Conservation (phyloP, 2,113 vertebrate genomes). For the Dendrocopos noguchii region DNA sequence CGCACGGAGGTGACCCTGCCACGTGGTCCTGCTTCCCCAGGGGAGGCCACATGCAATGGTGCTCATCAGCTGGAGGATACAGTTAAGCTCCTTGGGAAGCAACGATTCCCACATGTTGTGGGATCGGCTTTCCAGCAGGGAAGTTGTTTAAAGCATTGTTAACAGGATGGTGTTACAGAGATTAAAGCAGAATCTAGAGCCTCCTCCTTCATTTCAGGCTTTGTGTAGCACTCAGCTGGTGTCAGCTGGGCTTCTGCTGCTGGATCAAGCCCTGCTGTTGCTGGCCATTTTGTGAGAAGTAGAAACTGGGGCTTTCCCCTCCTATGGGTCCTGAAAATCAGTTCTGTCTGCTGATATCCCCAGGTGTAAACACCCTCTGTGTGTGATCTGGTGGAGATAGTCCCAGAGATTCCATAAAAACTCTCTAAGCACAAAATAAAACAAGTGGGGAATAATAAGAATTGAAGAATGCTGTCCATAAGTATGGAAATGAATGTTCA, state of each 20-base stretch:
- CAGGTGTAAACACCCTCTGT: neutral
- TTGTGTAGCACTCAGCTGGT: neutral
- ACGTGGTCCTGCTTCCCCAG: neutral
- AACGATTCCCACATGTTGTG: neutral
- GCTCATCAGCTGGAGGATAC: neutral
- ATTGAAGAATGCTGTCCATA: neutral
- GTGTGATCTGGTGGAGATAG: neutral
- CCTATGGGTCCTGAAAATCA: neutral
- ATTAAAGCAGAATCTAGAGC: neutral
- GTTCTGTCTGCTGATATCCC: neutral
- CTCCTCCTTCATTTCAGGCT: neutral
- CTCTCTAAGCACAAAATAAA: neutral
- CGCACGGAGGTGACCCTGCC: rapidly evolving
- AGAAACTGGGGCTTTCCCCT: neutral
- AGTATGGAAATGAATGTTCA: neutral
- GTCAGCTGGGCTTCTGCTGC: neutral
- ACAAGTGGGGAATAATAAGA: neutral
- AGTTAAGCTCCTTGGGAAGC: neutral
- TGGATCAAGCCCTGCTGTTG: neutral
- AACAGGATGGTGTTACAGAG: neutral
- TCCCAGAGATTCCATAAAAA: neutral
- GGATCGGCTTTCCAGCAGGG: neutral
- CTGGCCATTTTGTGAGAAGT: neutral
- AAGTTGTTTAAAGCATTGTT: neutral
- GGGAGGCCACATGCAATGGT: rapidly evolving